phyloP scores from a whole-genome alignment of 2,888 invertebrate species.

The Melitaea athalia region DNA sequence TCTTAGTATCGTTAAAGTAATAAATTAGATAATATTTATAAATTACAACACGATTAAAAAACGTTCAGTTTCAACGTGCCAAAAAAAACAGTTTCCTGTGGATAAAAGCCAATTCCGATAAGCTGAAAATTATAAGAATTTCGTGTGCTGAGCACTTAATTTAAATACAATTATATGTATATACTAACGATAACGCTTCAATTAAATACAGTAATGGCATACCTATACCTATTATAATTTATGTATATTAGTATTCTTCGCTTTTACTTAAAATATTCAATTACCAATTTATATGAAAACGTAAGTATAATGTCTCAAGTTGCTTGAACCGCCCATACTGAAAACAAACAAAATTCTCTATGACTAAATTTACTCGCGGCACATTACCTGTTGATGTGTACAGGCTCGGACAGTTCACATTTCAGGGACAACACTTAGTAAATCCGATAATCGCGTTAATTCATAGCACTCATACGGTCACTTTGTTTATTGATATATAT shows the following conservation, averaged over 20 bases:
- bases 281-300: background rate
- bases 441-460: constrained; percentile 3
- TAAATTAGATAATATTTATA: too few relatives aligned
- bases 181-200: too few relatives aligned
- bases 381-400: constrained; percentile 17
- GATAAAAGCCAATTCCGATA: too few relatives aligned
- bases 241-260: background rate
- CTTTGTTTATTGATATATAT: constrained; percentile 13
- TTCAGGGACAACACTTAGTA: constrained; percentile 16
- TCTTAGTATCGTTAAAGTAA: too few relatives aligned
- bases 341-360: constrained; percentile 12
- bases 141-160: background rate
- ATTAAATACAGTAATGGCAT: too few relatives aligned
- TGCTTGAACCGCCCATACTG: constrained; percentile 5
- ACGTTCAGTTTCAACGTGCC: too few relatives aligned
- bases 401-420: constrained; percentile 18
- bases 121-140: too few relatives aligned
- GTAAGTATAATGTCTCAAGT: background rate
- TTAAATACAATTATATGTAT: background rate
- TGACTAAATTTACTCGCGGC: constrained; percentile 5
- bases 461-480: constrained; percentile 20
- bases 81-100: too few relatives aligned
- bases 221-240: too few relatives aligned
- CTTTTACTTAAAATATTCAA: background rate
- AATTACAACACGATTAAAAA: too few relatives aligned